Evolutionary conservation across 2,888 invertebrate species (phyloP), one percentile per base, ranked within the genome.

Genomic region (Ochropleura plecta): DNA sequence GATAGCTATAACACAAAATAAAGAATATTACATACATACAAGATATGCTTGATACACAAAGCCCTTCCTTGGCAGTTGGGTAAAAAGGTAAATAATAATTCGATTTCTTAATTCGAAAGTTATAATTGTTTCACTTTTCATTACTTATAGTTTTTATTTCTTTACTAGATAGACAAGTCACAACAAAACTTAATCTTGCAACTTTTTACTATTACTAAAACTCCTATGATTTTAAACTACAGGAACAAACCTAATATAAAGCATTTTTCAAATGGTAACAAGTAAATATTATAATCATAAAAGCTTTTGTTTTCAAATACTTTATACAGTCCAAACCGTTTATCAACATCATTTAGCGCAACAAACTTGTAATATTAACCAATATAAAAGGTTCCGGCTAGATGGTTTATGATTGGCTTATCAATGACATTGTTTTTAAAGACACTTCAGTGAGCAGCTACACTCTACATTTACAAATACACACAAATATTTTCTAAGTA

Each of bases 301-400:
- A 69, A 62, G 30, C 48, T 76, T 67, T 42, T 46, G 42, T 42
- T 78, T 30, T 48, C 16, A 78, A 78, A 30, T 30, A 30, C 8
- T 4, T 57, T 30, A 8, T 57, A 30, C 30, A 30, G 30, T 30
- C 30, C 30, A 30, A 30, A 30, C 30, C 3, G 30, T 30, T 30
- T 30, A 30, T 30, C 30, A 30, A 30, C 30, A 30, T 30, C 30
- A 30, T 30, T 30, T 30, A 30, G 3, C 3, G 30, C 30, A 30
- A 30, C 30, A 30, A 30, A 30, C 30, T 30, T 30, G 30, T 30
- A 30, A 30, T 30, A 3, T 30, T 30, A 30, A 30, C 30, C 30
- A 30, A 30, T 30, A 30, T 30, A 1, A 30, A 30, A 30, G 30
- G 30, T 30, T 30, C 30, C 30, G 1, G 30, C 30, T 30, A 30